phyloP scores from a whole-genome alignment of 2,797 vertebrate genomes.

The Aphelocoma californica region DNA sequence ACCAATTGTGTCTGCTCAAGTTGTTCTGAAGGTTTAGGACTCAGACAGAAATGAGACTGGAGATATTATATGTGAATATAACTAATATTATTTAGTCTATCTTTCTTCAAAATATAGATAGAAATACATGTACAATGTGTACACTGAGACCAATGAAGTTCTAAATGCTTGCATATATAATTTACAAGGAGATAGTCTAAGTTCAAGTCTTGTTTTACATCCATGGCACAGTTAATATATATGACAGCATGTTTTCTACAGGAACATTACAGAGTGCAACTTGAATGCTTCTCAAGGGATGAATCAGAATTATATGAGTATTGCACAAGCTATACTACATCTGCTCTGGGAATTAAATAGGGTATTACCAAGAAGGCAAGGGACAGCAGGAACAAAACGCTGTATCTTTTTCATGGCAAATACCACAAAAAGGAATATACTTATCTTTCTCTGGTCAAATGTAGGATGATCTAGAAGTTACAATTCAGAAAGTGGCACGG shows the following conservation, averaged over 20 bases:
- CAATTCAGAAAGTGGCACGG: neutral
- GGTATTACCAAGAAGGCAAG: neutral
- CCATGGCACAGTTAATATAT: neutral
- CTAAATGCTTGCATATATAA: neutral
- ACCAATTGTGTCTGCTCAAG: neutral
- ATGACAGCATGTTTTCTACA: neutral
- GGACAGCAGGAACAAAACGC: neutral
- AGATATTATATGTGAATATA: neutral
- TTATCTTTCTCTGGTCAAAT: neutral
- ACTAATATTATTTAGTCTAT: neutral
- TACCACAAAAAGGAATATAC: neutral
- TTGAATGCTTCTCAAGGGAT: neutral
- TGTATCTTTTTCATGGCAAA: accelerated
- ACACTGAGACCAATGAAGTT: neutral
- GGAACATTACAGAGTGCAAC: neutral
- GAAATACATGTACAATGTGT: neutral
- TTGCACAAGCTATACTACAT: neutral
- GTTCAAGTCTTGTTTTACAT: neutral
- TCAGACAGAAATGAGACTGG: neutral
- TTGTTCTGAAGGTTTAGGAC: neutral
- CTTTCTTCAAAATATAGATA: neutral
- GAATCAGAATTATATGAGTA: neutral
- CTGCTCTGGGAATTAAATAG: neutral
- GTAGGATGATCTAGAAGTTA: neutral
- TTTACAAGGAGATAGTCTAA: neutral